Conservation (phyloP, 1,140 invertebrate genomes). For the Cotesia glomerata region DNA sequence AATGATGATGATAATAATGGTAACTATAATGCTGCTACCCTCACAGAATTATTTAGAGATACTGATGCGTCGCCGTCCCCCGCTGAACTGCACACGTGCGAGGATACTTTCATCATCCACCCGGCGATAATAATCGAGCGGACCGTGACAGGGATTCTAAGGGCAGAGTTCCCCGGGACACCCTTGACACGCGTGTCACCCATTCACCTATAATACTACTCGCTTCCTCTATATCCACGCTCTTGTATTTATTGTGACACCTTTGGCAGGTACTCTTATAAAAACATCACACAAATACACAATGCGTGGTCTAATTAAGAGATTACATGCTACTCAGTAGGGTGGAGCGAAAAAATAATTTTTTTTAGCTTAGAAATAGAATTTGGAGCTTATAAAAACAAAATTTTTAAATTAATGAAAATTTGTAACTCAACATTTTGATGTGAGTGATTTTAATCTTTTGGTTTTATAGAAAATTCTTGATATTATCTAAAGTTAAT, state of each 20-base stretch:
- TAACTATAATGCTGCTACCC: conserved; percentile 7
- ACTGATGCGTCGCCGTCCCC: neutral
- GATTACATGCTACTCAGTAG: too few species aligned
- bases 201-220: neutral
- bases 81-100: neutral
- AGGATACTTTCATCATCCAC: conserved; percentile 47
- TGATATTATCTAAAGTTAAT: too few species aligned
- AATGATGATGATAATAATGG: too few species aligned
- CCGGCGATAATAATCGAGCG: conserved; percentile 47
- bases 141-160: conserved; percentile 31
- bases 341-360: too few species aligned
- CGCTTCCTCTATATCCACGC: neutral
- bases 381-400: too few species aligned
- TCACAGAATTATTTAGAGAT: neutral
- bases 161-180: conserved; percentile 14
- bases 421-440: too few species aligned
- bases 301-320: too few species aligned
- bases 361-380: too few species aligned
- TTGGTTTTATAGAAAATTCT: too few species aligned
- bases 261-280: neutral
- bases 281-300: neutral
- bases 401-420: too few species aligned
- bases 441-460: too few species aligned
- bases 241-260: conserved; percentile 1
- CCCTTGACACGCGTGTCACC: conserved; percentile 11